A percentile compares a stretch with the other conserved stretches of the same genome.
Conservation (phyloP, 2,113 vertebrate species). For the Jacana jacana region DNA sequence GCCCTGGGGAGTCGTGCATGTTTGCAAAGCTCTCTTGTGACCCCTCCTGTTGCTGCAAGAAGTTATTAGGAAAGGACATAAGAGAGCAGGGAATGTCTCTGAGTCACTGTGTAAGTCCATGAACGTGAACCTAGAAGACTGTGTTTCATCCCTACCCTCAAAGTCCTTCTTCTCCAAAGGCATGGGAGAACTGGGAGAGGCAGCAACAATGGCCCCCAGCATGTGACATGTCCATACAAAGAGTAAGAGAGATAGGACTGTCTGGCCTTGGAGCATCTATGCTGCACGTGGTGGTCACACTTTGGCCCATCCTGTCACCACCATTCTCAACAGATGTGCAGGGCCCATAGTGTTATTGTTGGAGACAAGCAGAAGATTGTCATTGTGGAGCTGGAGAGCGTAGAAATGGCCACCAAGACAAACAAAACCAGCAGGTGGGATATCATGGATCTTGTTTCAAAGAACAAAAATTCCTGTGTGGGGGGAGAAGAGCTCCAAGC, state of each 20-base stretch:
- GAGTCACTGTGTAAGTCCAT: neutral
- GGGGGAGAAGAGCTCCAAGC: neutral
- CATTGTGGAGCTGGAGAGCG: neutral
- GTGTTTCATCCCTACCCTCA: neutral
- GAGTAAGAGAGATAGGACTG: neutral
- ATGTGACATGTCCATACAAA: neutral
- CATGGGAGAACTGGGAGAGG: neutral
- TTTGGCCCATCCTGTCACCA: neutral
- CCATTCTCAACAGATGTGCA: neutral
- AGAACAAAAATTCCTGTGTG: neutral
- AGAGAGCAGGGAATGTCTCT: neutral
- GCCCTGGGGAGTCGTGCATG: neutral
- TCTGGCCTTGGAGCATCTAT: neutral
- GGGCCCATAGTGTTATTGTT: neutral
- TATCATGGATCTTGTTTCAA: neutral
- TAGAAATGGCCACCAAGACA: neutral
- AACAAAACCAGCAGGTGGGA: neutral
- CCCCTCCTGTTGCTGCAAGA: neutral
- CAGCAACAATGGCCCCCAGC: neutral
- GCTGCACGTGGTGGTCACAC: fast-evolving
- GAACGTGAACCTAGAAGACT: neutral
- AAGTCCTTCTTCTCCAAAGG: neutral
- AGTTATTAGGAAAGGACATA: neutral
- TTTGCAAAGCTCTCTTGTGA: neutral
- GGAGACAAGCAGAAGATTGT: neutral